Evolutionary conservation across 2,888 invertebrate genomes (phyloP).

Genomic region (Mythimna ferrago): DNA sequence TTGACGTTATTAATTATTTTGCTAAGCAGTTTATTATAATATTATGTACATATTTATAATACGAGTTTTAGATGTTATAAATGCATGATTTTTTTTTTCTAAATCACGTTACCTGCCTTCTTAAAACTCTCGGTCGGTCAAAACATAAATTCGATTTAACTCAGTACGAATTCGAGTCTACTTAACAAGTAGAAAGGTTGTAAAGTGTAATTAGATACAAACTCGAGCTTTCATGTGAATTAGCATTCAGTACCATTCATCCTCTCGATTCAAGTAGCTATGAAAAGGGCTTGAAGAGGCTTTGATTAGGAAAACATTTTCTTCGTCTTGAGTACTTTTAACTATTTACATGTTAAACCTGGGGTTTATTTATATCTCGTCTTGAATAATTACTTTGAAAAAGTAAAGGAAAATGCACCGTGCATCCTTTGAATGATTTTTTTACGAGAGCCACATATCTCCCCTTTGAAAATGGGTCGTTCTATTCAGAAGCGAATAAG

Average conservation of each 20-base stretch:
- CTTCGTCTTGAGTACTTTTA: constrained; percentile 63
- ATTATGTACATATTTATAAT: neutral
- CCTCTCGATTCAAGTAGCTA: constrained; percentile 78
- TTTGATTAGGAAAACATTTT: constrained; percentile 80
- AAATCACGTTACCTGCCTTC: constrained; percentile 3
- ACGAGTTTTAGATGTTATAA: neutral
- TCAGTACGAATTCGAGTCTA: constrained; percentile 28
- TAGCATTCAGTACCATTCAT: constrained; percentile 79
- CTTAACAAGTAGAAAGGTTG: constrained; percentile 55
- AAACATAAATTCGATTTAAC: constrained; percentile 50
- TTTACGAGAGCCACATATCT: neutral
- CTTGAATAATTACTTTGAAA: constrained; percentile 61
- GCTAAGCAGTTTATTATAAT: no score
- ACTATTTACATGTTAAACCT: constrained; percentile 51
- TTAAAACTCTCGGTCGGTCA: constrained; percentile 2
- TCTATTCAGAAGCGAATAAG: constrained; percentile 6
- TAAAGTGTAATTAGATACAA: constrained; percentile 66
- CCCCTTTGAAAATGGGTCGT: neutral
- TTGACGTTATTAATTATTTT: neutral
- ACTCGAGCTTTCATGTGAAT: constrained; percentile 70
- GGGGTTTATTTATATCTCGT: constrained; percentile 23
- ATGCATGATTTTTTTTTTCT: neutral
- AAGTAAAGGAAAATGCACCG: constrained; percentile 28
- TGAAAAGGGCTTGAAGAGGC: constrained; percentile 72
- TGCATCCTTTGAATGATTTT: constrained; percentile 28